phyloP scores from a whole-genome alignment of 2,113 vertebrate genomes.

The Cranoglanis bouderius region DNA sequence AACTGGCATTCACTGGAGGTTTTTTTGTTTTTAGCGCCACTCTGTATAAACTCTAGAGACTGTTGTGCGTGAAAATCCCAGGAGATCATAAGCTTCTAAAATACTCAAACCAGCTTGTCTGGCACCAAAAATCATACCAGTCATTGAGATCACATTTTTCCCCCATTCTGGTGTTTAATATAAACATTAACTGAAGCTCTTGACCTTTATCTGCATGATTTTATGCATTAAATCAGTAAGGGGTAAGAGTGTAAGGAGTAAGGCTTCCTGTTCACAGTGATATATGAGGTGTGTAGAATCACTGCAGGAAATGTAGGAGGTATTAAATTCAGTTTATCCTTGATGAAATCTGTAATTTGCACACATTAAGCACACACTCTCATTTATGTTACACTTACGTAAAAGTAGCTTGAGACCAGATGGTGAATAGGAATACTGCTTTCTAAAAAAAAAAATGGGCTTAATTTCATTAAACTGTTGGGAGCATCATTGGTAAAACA shows the following conservation, averaged over 20 bases:
- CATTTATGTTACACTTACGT: neutral
- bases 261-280: neutral
- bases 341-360: slow-evolving; percentile 23
- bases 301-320: slow-evolving; percentile 27
- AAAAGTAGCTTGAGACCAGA: neutral
- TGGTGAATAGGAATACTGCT: neutral
- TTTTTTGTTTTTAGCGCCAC: neutral
- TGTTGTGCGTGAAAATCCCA: neutral
- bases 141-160: neutral
- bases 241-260: neutral
- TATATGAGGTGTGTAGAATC: neutral
- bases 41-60: neutral
- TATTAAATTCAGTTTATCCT: slow-evolving; percentile 12
- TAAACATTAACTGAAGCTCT: neutral
- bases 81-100: neutral
- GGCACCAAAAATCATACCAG: neutral
- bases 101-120: neutral
- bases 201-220: neutral
- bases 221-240: neutral
- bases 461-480: neutral
- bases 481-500: neutral
- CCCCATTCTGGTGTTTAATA: neutral
- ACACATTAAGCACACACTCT: neutral
- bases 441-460: neutral
- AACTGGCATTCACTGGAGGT: neutral